Conservation (phyloP, 2,888 invertebrate genomes). For the Anodontia alba region DNA sequence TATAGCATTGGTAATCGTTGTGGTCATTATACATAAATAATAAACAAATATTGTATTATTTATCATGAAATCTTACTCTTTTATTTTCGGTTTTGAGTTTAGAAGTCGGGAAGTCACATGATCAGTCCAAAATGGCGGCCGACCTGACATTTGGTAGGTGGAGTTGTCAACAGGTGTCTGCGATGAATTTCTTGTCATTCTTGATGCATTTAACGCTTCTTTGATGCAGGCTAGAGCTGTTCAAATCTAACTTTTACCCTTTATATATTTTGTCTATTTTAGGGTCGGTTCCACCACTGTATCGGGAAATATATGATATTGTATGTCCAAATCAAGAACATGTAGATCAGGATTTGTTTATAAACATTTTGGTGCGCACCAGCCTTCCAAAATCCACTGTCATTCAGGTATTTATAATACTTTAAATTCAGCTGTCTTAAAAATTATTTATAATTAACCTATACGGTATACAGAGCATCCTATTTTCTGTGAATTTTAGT, state of each 20-base stretch:
- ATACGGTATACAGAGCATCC: too few relatives aligned
- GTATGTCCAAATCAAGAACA: conserved; percentile 84
- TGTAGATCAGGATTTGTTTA: conserved; percentile 84
- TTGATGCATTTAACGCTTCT: not conserved
- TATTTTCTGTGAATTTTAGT: too few relatives aligned
- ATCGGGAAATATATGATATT: conserved; percentile 85
- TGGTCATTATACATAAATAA: too few relatives aligned
- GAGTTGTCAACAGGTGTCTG: conserved; percentile 26
- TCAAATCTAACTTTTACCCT: too few relatives aligned
- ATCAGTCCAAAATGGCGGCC: conserved; percentile 80
- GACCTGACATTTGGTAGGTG: conserved; percentile 80
- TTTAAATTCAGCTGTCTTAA: not conserved
- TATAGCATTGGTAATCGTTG: too few relatives aligned
- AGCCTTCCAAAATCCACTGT: conserved; percentile 82
- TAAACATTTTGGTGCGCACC: conserved; percentile 83
- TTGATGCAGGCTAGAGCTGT: too few relatives aligned
- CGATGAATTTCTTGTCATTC: not conserved
- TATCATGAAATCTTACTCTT: too few relatives aligned
- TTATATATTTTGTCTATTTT: conserved; percentile 45
- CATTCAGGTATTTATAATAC: conserved; percentile 77
- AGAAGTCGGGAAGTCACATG: conserved; percentile 68
- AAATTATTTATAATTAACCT: too few relatives aligned
- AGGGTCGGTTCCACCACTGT: conserved; percentile 85
- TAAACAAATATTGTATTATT: too few relatives aligned
- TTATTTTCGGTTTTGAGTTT: not conserved